A percentile compares a stretch with the other conserved stretches of the same genome.
These are phyloP conservation scores for Halichoeres trimaculatus DNA, from an alignment of 2,113 vertebrate genomes.

Conservation along the genomic window DNA sequence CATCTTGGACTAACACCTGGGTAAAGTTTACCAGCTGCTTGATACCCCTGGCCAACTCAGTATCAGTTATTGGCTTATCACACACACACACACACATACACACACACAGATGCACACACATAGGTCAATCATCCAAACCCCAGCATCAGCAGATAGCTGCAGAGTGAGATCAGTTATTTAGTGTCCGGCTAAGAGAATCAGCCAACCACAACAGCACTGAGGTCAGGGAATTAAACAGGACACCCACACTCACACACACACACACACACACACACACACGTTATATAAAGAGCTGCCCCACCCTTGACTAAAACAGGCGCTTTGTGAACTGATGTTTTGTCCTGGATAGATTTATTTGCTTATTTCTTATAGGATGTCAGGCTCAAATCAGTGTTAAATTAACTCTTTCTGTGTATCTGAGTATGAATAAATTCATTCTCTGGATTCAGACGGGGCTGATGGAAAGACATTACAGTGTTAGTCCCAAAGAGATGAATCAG, in stretches of 20 bases:
- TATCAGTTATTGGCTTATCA: neutral
- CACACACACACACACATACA: neutral
- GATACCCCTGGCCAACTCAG: neutral
- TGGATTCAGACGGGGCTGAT: too few relatives aligned
- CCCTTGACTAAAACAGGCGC: neutral
- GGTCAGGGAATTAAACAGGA: slow-evolving; percentile 28
- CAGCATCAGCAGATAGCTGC: slow-evolving; percentile 49
- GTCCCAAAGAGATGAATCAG: neutral
- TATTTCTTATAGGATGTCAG: too few relatives aligned
- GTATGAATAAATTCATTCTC: too few relatives aligned
- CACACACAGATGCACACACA: neutral
- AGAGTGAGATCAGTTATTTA: slow-evolving; percentile 48
- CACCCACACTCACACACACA: slow-evolving; percentile 8
- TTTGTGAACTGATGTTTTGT: neutral
- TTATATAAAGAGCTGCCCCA: neutral
- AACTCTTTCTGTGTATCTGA: too few relatives aligned
- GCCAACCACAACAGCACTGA: slow-evolving; percentile 25
- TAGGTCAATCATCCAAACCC: slow-evolving; percentile 11
- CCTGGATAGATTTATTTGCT: neutral
- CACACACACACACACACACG: slow-evolving; percentile 12
- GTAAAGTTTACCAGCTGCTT: neutral
- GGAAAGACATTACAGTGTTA: neutral
- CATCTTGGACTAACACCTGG: neutral
- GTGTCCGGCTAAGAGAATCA: slow-evolving; percentile 23
- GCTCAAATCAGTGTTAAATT: too few relatives aligned